Base-by-base conservation (phyloP, 2,888 invertebrate genomes). In the Drosophila ustulata region DNA sequence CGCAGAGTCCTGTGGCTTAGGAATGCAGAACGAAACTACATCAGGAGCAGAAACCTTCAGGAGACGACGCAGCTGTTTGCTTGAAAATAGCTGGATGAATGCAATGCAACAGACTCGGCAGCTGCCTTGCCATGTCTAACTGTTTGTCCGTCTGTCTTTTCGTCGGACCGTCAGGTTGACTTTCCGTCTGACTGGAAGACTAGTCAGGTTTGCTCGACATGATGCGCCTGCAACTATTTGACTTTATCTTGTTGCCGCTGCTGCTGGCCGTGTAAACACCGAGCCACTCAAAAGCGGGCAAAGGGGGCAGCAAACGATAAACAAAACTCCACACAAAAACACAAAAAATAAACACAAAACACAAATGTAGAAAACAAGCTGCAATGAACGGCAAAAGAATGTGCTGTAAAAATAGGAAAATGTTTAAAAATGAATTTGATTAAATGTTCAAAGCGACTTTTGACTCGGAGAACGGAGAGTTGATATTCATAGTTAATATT, bases 201-300 rank as follows among this genome's bases (percentile, higher is more conserved):
- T 80, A 61, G 78, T 73, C 78, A 69, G 73, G 69, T 77, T 37
- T 68, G 62, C 81, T 66, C 68, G 84, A 72, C 78, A 73, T 84
- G 82, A 87, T 82, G 78, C 69, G 71, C 79, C 66, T 81, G 82
- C 81, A 87, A 82, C 82, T 78, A 78, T 82, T 82, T 82, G 82
- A 87, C 87, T 82, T 87, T 84, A 87, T 82, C 78, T 75, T 69
- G 81, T 72, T 80, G 71, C 59, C 63, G 76, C 52, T 7, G 55
- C 64, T 79, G 66, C 66, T 70, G 66, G 66, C 51, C 55, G 61
- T 74, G 72, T 69, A 83, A 78, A 83, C 72, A 80, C 57, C 56
- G 46, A 55, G 53, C 61, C 46, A 55, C 45, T 58, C 46, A 34
- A 63, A 59, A 49, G 56, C 32, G 46, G 53, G 11, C n/a, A 39